These are phyloP conservation scores for Trimorus sp. DNA, from an alignment of 2,888 invertebrate genomes.

Conservation along the genomic window DNA sequence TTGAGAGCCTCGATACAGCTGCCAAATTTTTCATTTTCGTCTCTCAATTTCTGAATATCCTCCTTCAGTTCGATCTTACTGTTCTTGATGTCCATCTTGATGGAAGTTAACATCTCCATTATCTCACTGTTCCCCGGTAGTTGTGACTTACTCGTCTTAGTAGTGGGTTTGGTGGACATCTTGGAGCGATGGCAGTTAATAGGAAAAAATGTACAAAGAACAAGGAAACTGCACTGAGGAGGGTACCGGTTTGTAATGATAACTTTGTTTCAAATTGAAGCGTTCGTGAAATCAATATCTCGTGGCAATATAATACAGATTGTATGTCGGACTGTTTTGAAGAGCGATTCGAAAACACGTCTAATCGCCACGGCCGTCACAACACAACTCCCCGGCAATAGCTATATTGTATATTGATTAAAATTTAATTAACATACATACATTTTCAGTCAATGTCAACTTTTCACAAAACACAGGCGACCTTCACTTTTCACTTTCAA, in stretches of 20 bases:
- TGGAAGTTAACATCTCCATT: conserved; percentile 17
- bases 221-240: too few relatives aligned
- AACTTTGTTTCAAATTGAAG: too few relatives aligned
- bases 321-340: too few relatives aligned
- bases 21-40: conserved; percentile 14
- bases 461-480: too few relatives aligned
- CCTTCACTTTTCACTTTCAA: too few relatives aligned
- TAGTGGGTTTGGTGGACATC: neutral
- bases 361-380: neutral
- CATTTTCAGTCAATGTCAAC: too few relatives aligned
- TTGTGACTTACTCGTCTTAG: neutral
- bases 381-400: neutral
- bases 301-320: too few relatives aligned
- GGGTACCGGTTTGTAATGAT: too few relatives aligned
- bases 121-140: neutral
- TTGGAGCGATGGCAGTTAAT: neutral
- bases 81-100: conserved; percentile 17
- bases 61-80: conserved; percentile 10
- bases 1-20: neutral
- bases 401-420: too few relatives aligned
- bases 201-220: too few relatives aligned
- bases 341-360: neutral
- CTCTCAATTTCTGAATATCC: conserved; percentile 7
- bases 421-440: too few relatives aligned
- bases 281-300: too few relatives aligned